These are phyloP conservation scores for Mimumesa dahlbomi DNA, from an alignment of 2,888 invertebrate genomes.

Conservation along the genomic window DNA sequence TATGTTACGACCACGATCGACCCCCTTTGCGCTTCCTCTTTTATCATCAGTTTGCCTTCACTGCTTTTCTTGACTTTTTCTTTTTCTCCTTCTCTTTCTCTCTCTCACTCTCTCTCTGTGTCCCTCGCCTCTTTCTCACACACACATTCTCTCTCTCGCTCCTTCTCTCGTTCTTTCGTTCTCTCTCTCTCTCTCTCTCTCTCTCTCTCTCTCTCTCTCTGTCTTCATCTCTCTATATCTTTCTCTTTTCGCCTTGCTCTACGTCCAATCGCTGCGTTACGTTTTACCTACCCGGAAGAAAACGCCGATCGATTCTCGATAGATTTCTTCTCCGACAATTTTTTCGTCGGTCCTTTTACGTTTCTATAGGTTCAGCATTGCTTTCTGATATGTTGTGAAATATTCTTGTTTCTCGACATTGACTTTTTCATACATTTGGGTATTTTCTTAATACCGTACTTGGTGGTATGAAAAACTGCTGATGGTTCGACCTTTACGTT, in stretches of 20 bases:
- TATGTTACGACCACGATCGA: constrained; percentile 69
- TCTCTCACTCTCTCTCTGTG: constrained; percentile 57
- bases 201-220: not conserved
- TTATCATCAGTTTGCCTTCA: constrained; percentile 37
- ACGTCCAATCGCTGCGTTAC: constrained; percentile 15
- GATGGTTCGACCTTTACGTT: no score
- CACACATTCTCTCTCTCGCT: constrained; percentile 51
- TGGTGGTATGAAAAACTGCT: not conserved
- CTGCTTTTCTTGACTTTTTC: constrained; percentile 36
- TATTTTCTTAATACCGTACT: no score
- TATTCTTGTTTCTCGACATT: not conserved
- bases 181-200: constrained; percentile 33
- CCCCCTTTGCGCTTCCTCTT: constrained; percentile 46
- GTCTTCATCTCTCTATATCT: constrained; percentile 12
- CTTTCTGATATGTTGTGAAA: no score
- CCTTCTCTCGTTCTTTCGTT: constrained; percentile 35
- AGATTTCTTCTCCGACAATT: no score
- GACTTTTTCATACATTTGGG: not conserved
- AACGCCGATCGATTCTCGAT: not conserved
- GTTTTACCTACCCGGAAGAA: constrained; percentile 1
- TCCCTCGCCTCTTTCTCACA: constrained; percentile 76
- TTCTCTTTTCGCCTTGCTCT: no score
- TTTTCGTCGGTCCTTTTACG: no score
- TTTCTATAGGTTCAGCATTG: no score
- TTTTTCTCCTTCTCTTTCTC: not conserved